These are phyloP conservation scores for Pristionchus entomophagus DNA, from an alignment of 2,888 invertebrate genomes.

Conservation along the genomic window DNA sequence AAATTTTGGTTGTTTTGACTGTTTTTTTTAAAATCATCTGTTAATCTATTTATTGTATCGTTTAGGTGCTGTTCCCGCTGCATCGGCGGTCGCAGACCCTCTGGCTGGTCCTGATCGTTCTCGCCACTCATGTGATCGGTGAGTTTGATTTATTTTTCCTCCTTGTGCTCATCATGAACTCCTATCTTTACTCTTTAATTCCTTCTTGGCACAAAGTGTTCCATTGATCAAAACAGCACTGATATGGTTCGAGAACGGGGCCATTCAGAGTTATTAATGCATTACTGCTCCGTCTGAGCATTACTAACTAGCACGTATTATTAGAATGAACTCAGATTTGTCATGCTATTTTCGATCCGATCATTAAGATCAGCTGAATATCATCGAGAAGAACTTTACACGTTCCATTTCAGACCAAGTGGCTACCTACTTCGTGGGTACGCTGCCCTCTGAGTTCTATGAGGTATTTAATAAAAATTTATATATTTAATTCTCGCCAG, in stretches of 20 bases:
- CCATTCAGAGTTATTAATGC: too few species aligned
- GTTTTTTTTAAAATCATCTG: not conserved
- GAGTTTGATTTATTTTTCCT: slow-evolving; percentile 50
- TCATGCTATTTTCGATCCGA: not conserved
- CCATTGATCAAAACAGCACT: too few species aligned
- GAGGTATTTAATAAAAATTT: too few species aligned
- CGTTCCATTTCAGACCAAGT: slow-evolving; percentile 78
- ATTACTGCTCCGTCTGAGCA: too few species aligned
- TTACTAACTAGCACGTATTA: not conserved
- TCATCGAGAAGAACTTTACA: too few species aligned
- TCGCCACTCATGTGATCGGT: slow-evolving; percentile 76
- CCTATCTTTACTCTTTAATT: too few species aligned
- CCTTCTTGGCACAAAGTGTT: too few species aligned
- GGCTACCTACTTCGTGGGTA: slow-evolving; percentile 80
- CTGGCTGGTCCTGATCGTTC: slow-evolving; percentile 75
- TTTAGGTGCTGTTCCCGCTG: slow-evolving; percentile 76
- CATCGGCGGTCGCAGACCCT: slow-evolving; percentile 72
- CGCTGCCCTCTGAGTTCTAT: slow-evolving; percentile 80
- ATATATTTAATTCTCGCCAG: too few species aligned
- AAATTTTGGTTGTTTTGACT: not conserved
- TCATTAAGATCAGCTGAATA: too few species aligned
- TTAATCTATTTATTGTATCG: not conserved
- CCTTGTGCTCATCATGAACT: not conserved
- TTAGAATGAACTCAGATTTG: not conserved
- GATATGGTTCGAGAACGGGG: too few species aligned